Evolutionary conservation across 2,113 vertebrate genomes (phyloP), one percentile per base, ranked within the genome.

Genomic region (Chaetura pelagica): DNA sequence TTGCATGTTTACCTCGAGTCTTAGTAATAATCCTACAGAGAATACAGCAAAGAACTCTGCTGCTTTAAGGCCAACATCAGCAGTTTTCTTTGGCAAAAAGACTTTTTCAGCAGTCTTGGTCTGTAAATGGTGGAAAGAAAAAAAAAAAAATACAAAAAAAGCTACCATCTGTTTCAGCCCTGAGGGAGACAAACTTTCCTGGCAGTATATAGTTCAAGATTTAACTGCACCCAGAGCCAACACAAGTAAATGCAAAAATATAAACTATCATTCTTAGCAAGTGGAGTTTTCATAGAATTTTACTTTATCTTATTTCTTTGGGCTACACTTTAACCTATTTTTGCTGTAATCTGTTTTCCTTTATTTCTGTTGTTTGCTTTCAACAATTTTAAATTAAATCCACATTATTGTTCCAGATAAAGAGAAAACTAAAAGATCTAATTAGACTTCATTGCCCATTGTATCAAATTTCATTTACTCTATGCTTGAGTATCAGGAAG

Each of bases 81-180:
- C 68, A 94, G 24, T 84, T 94, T 95, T 78, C 66, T 77, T 93
- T 89, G 78, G 73, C n/a, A 80, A 46, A 49, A 58, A 29, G 44
- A 86, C 62, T 73, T 87, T 64, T 68, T 96, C 71, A 93, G 29
- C 69, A 93, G 67, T 81, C 27, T 52, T 51, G 4, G 38, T 83
- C 21, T 86, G 62, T 91, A 92, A 95, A 96, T 87, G 76, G 74
- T 83, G 20, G 12, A 54, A 58, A 48, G 5, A 17, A 42, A 67
- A 54, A 66, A 72, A 42, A 30, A 35, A 67, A 59, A n/a, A n/a
- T n/a, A n/a, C 38, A 38, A 55, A 40, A 18, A 2, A 14, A 26
- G 84, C 82, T 75, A 89, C 87, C 90, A 94, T 95, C 96, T 97
- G 64, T 77, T 93, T 51, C 35, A 94, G n/a, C 63, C 59, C 90